phyloP scores from a whole-genome alignment of 2,888 invertebrate species.

The Cephus sareptanus region DNA sequence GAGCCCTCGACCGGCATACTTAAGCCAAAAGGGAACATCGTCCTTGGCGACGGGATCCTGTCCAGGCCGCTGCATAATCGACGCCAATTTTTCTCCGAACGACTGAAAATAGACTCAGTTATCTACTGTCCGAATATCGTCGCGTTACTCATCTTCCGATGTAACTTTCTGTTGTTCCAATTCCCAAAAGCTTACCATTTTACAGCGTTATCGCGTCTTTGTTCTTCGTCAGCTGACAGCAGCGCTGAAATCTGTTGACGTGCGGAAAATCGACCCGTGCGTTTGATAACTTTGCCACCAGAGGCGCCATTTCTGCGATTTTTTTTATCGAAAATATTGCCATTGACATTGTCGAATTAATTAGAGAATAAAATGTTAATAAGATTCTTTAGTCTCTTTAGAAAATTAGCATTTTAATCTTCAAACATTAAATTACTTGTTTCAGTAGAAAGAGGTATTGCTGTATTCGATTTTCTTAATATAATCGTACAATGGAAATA shows the following conservation, averaged over 20 bases:
- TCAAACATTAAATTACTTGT: neutral
- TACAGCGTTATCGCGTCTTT: conserved; percentile 21
- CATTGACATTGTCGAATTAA: neutral
- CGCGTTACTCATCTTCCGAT: neutral
- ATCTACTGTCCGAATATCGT: neutral
- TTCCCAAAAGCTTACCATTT: conserved; percentile 39
- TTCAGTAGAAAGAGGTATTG: neutral
- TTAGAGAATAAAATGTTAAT: neutral
- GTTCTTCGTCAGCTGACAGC: conserved; percentile 46
- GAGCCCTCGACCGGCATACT: conserved; percentile 84
- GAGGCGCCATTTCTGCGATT: neutral
- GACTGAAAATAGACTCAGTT: conserved; percentile 69
- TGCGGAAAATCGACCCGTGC: conserved; percentile 47
- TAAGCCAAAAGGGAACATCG: conserved; percentile 90
- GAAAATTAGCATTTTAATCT: neutral
- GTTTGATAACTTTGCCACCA: neutral
- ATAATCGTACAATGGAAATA: neutral
- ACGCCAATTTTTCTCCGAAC: conserved; percentile 82
- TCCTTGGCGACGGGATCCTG: conserved; percentile 82
- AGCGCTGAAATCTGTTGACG: conserved; percentile 41
- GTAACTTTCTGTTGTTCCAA: neutral
- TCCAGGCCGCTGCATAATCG: conserved; percentile 84
- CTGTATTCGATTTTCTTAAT: neutral
- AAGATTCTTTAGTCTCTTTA: neutral
- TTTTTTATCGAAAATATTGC: neutral